Percentiles rank a stretch among this genome's conserved stretches.
phyloP scores from a whole-genome alignment of 2,797 vertebrate species.

The Vipera latastei region DNA sequence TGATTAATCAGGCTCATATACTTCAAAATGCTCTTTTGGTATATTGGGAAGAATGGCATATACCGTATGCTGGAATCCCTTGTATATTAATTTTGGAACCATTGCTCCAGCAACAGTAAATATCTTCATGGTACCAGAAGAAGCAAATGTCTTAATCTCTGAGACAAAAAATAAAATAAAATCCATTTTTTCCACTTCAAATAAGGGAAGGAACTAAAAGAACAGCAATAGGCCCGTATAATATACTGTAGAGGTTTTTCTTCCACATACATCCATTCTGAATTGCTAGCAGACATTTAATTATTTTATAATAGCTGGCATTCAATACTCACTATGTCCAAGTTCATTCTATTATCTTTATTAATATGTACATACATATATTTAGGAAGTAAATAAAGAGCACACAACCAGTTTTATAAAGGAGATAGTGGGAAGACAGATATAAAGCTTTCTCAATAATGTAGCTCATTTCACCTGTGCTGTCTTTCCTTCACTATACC shows the following conservation, averaged over 20 bases:
- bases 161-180: neutral
- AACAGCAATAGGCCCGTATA: neutral
- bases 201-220: neutral
- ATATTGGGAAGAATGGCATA: conserved; percentile 1
- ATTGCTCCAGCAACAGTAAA: neutral
- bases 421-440: neutral
- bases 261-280: neutral
- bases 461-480: neutral
- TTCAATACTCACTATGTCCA: neutral
- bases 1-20: neutral
- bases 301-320: neutral
- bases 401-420: neutral
- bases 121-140: neutral
- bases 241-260: neutral
- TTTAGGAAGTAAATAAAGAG: neutral
- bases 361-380: neutral
- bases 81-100: neutral
- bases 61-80: conserved; percentile 12
- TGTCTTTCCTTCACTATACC: neutral
- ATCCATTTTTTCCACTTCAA: neutral
- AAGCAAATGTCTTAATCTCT: neutral
- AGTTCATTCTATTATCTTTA: neutral
- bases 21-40: neutral
- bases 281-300: neutral
- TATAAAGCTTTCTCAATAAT: neutral